A percentile compares a stretch with the other conserved stretches of the same genome.
Evolutionary conservation across 2,888 invertebrate genomes (phyloP).

Genomic region (Aphidius colemani): DNA sequence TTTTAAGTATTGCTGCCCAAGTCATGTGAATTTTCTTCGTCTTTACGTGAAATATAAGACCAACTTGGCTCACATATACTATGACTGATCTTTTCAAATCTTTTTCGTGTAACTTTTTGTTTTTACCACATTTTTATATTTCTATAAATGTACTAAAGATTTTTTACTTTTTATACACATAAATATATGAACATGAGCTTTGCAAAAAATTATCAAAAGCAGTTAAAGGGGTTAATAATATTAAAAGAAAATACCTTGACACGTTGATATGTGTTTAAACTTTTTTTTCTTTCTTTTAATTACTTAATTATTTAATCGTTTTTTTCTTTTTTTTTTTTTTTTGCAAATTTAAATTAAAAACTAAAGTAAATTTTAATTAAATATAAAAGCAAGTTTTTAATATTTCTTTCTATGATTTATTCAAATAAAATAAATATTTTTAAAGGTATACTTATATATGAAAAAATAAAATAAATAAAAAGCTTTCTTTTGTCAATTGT

Average conservation of each 20-base stretch:
- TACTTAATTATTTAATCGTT: neutral
- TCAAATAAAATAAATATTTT: neutral
- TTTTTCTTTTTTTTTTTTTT: too few species aligned
- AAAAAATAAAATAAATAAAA: neutral
- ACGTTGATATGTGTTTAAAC: neutral
- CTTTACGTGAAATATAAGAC: neutral
- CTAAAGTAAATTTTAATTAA: neutral
- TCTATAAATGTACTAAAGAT: neutral
- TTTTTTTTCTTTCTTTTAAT: slow-evolving; percentile 1
- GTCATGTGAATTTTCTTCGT: slow-evolving; percentile 9
- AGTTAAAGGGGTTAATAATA: slow-evolving; percentile 7
- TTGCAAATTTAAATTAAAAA: neutral
- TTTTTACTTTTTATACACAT: too few species aligned
- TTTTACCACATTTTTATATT: slow-evolving; percentile 3
- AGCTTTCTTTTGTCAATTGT: neutral
- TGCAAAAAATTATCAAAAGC: slow-evolving; percentile 4
- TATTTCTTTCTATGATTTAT: neutral
- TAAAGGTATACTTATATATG: neutral
- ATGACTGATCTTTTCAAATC: too few species aligned
- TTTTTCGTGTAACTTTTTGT: slow-evolving; percentile 8
- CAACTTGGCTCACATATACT: too few species aligned
- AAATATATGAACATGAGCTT: slow-evolving; percentile 3
- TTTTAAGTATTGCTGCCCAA: neutral
- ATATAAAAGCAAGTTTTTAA: neutral
- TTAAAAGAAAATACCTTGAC: slow-evolving; percentile 13